A percentile compares a stretch with the other conserved stretches of the same genome.
Conservation (phyloP, 2,797 vertebrate genomes). For the Channallabes apus region DNA sequence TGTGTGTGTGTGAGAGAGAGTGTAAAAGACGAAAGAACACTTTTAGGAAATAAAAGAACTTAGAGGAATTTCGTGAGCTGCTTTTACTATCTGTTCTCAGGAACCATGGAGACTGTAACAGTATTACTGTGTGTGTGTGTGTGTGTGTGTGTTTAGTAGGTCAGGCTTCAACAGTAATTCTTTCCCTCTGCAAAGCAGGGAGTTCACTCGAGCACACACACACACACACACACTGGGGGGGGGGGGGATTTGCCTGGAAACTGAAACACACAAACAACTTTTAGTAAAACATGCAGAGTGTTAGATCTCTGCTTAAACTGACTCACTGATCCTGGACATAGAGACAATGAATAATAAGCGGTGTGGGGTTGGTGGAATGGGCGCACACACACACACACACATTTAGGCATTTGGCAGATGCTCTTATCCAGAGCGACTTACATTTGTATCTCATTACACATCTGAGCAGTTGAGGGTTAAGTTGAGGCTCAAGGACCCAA, state of each 20-base stretch:
- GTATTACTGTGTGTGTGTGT: too few relatives aligned
- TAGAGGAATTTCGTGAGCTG: background rate
- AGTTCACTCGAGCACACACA: background rate
- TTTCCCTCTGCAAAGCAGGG: constrained; percentile 3
- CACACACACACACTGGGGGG: background rate
- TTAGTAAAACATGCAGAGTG: background rate
- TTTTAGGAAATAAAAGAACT: constrained; percentile 16
- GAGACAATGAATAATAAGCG: background rate
- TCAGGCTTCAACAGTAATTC: constrained; percentile 35
- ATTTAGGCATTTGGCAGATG: too few relatives aligned
- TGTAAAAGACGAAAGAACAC: background rate
- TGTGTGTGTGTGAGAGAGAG: background rate
- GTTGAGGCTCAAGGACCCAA: too few relatives aligned
- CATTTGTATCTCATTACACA: too few relatives aligned
- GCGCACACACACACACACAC: background rate
- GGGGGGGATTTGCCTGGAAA: constrained; percentile 24
- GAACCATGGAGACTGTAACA: constrained; percentile 31
- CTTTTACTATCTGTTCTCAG: constrained; percentile 28
- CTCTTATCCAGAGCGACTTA: too few relatives aligned
- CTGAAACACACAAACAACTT: constrained; percentile 3
- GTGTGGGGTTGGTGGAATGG: background rate
- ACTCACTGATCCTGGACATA: background rate
- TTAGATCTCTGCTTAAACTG: background rate
- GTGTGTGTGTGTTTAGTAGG: constrained; percentile 22
- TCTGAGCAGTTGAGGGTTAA: too few relatives aligned